Evolutionary conservation across 2,113 vertebrate genomes (phyloP), one percentile per base, ranked within the genome.

Genomic region (Spea multiplicata): DNA sequence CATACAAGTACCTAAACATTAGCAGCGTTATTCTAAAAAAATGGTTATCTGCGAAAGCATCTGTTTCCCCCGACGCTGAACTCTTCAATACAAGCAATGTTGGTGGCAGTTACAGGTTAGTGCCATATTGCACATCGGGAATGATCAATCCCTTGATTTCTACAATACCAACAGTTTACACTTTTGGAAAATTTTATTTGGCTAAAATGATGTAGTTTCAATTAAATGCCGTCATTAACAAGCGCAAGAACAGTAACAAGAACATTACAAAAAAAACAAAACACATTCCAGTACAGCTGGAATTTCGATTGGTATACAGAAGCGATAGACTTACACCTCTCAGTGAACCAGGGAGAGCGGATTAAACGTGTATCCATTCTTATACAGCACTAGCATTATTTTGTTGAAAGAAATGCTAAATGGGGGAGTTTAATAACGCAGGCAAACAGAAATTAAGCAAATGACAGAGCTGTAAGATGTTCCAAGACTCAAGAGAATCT

Each of bases 11-110:
- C 30, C 30, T 73, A 67, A 79, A 66, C 50, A 79, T 48, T 59
- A 64, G 30, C 71, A 30, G 53, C 65, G 48, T 64, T 44, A n/a
- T 52, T 59, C 62, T 79, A 73, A 67, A 78, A 61, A 64, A 59
- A 78, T 48, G 59, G 61, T 79, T 62, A 66, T 73, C 70, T 73
- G 62, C 48, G 17, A 16, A 17, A 16, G 70, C 77, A 79, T 79
- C 77, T 79, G 77, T 79, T 78, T 79, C 70, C 71, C 30, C 62
- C 67, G 47, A 66, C 66, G 77, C 57, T 79, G 77, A 79, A 79
- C 77, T 73, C 71, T 79, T 73, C 44, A 46, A 66, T 79, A 66
- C 62, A 73, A 73, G 77, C 30, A 66, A 66, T 73, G 77, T 79
- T 47, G 53, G 49, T 73, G 59, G 61, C 70, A 73, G 70, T 73